Base-by-base conservation (phyloP, 1,140 invertebrate species). In the Orius insidiosus region DNA sequence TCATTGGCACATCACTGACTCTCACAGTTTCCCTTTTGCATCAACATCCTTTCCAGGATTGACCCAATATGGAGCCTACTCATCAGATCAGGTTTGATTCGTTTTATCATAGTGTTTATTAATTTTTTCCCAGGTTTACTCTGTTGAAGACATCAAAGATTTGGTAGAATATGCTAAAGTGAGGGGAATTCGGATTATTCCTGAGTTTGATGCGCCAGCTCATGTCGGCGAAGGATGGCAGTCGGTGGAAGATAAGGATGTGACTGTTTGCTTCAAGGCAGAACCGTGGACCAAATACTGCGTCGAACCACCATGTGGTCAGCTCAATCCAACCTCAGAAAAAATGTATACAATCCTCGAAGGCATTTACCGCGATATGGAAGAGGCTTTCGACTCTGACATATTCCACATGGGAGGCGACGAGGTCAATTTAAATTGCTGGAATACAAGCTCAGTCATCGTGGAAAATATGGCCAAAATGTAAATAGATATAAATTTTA, bases 1-100 rank as follows among this genome's bases (percentile, higher is more conserved):
- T 58, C 85, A 90, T 54, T 88, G 84, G 83, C 85, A 90, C 53
- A 82, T 89, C n/a, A 86, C 82, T 0, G 85, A 90, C 58, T 76
- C 78, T 0, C 84, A 88, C 14, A 86, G 83, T 54, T 88, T 89
- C 55, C 84, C 85, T 0, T 75, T 85, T 42, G 72, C 75, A 16
- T 73, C 80, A 0, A 67, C 68, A 54, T 72, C 70, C 5, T 68
- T 68, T 35, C 84, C 85, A 0, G 62, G 78, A 34, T 60, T 89
- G 8, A 70, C 72, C 1, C 70, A 71, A 54, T 71, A 76, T 34
- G 85, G 85, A 1, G 78, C 83, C 11, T 85, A 86, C 55, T 64
- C 69, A 5, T 61, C 70, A 1, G 60, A 60, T 0, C 77, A 84
- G 62, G 68, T 82, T 47, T n/a, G 13, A 33, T 5, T 6, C n/a